Base-by-base conservation (phyloP, 2,113 vertebrate species). In the Ptilonorhynchus violaceus region DNA sequence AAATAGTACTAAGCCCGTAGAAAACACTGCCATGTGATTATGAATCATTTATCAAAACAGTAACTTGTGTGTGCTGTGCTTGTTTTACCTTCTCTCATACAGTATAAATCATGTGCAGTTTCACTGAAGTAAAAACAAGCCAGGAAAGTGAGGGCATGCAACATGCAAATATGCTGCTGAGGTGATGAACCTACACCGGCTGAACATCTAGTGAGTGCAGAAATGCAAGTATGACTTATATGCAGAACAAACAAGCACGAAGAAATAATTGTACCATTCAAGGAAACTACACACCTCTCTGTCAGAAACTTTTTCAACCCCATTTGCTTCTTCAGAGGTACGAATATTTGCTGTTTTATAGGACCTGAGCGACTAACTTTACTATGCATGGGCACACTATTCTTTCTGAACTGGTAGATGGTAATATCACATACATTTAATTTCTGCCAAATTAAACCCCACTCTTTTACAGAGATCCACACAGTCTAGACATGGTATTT, bases 331-430 rank as follows among this genome's bases (percentile, higher is more conserved):
- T 39, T 46, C 72, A 67, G 44, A 63, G n/a, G 44, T 55, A 35
- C 0, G 0, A 59, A 31, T 44, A 66, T 87, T 87, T 66, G n/a
- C 31, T 23, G 4, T 13, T 42, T 6, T n/a, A 3, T 2, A 49
- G 8, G 15, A 49, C 17, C 15, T 19, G 20, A n/a, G 22, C 41
- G 42, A 64, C 11, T 2, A 11, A 33, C 13, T 49, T 37, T 81
- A 5, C n/a, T 59, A 33, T 37, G 27, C 15, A 33, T 24, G 22
- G 18, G 5, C 4, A 2, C 6, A 22, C 5, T 44, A 7, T 49
- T 64, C 49, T 64, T 83, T 73, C 44, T 68, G 18, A 47, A 30
- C 31, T 50, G 52, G 11, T 21, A 72, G 56, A 23, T 69, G 37
- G 5, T 58, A 64, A 6, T 37, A 58, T 15, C 18, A 33, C 3